Percentiles rank a stretch among this genome's conserved stretches.
These are phyloP conservation scores for Acanthoscelides obtectus DNA, from an alignment of 2,888 invertebrate species.

Conservation along the genomic window DNA sequence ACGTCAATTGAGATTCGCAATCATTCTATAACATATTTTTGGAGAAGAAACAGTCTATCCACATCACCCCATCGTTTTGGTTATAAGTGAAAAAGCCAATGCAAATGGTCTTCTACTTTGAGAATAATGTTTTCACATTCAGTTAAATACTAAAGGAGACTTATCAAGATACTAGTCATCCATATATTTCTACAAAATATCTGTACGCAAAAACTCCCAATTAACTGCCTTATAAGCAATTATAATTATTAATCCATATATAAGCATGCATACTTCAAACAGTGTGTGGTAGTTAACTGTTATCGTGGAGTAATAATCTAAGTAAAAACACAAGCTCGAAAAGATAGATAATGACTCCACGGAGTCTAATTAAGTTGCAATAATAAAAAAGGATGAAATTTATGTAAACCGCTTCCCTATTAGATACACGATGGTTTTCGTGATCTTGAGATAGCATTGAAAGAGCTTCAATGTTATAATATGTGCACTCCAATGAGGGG, in stretches of 20 bases:
- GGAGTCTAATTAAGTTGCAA: not conserved
- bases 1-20: too few relatives aligned
- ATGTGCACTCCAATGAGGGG: not conserved
- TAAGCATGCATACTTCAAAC: not conserved
- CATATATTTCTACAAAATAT: not conserved
- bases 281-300: not conserved
- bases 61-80: too few relatives aligned
- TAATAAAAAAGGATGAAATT: not conserved
- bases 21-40: too few relatives aligned
- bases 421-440: not conserved
- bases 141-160: not conserved
- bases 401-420: not conserved
- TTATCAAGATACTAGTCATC: not conserved
- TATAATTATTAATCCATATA: not conserved
- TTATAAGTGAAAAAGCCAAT: too few relatives aligned
- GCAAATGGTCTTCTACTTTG: too few relatives aligned
- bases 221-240: not conserved
- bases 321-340: not conserved
- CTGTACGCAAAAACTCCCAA: not conserved
- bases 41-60: too few relatives aligned
- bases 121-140: not conserved
- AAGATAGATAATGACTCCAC: not conserved
- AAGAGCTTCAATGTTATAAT: not conserved
- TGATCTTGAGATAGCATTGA: not conserved
- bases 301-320: not conserved